A percentile compares a stretch with the other conserved stretches of the same genome.
Conservation (phyloP, 2,797 vertebrate species). For the Lepilemur ruficaudatus region DNA sequence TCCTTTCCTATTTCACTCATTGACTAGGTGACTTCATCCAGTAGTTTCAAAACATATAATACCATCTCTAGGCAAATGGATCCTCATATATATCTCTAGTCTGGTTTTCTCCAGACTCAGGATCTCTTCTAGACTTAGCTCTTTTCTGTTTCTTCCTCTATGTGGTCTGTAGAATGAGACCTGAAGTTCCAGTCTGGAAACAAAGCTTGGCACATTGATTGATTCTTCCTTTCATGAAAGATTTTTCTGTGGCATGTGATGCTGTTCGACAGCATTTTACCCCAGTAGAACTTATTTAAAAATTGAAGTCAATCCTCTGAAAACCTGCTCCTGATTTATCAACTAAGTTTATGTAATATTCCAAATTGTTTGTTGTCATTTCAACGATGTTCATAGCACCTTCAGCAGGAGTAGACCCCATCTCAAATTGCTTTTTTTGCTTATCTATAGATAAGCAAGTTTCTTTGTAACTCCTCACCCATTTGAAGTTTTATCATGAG, state of each 20-base stretch:
- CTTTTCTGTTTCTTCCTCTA: background rate
- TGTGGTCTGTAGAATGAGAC: background rate
- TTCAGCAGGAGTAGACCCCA: background rate
- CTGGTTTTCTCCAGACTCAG: background rate
- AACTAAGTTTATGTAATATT: background rate
- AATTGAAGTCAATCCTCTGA: background rate
- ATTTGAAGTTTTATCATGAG: background rate
- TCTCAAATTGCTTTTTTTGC: background rate
- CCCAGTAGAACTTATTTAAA: background rate
- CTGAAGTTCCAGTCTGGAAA: background rate
- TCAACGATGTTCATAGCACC: background rate
- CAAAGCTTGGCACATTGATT: background rate
- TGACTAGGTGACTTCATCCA: background rate
- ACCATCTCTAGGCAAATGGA: background rate
- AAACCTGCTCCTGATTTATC: background rate
- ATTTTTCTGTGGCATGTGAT: background rate
- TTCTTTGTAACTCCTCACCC: background rate
- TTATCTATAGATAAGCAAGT: background rate
- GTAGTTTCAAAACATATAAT: background rate
- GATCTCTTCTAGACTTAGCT: background rate
- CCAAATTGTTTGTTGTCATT: background rate
- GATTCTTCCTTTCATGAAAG: background rate
- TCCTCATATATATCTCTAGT: background rate
- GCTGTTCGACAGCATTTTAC: background rate
- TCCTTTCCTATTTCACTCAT: background rate